Evolutionary conservation across 2,797 vertebrate genomes (phyloP).

Genomic region (Phoebastria nigripes): DNA sequence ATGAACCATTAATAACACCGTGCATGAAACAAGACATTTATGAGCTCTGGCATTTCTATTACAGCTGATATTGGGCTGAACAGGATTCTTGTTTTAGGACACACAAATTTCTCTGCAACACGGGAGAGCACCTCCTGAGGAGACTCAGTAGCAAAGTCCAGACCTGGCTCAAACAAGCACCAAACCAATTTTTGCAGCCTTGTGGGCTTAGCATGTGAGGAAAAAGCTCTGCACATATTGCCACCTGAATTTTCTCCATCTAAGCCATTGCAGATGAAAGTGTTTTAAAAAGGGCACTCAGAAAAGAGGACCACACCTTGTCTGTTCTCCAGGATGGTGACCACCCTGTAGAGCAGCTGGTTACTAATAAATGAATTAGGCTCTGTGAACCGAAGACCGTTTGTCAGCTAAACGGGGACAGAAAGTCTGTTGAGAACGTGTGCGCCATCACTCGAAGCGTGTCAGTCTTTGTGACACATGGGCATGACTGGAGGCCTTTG

Average conservation of each 20-base stretch:
- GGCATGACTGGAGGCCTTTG: background rate
- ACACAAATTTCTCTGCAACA: background rate
- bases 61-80: background rate
- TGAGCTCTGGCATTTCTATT: background rate
- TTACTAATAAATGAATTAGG: background rate
- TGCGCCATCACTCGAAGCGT: background rate
- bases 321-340: background rate
- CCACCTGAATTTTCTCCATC: background rate
- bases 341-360: background rate
- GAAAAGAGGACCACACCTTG: background rate
- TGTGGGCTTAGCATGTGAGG: background rate
- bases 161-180: background rate
- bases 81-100: background rate
- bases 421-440: background rate
- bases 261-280: background rate
- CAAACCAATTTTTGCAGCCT: background rate
- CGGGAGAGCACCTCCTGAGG: background rate
- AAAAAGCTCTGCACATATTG: background rate
- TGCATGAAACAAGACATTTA: background rate
- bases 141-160: background rate
- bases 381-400: background rate
- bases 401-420: background rate
- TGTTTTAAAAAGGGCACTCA: background rate
- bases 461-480: background rate
- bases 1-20: background rate